A percentile compares a stretch with the other conserved stretches of the same genome.
Conservation (phyloP, 2,888 invertebrate genomes). For the Lasius platythorax region DNA sequence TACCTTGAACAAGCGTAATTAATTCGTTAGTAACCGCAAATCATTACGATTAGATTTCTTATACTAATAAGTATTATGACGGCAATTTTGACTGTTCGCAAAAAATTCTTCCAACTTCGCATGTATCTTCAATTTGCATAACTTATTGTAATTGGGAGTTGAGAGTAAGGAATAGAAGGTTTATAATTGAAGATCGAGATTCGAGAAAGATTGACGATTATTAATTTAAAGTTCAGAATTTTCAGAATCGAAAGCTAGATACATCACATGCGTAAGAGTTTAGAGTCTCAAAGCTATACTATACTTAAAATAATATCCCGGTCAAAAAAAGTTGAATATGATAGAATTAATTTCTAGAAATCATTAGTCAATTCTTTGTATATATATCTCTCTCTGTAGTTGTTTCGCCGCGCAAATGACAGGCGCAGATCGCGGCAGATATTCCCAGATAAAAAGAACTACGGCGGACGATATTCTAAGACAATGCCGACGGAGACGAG, state of each 20-base stretch:
- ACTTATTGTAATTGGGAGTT: background rate
- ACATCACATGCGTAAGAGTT: background rate
- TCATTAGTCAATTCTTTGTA: background rate
- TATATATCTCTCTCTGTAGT: too few relatives aligned
- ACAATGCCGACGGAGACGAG: slow-evolving; percentile 68
- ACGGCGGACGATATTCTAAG: slow-evolving; percentile 40
- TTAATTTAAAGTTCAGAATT: background rate
- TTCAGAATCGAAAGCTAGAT: background rate
- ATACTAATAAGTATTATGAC: background rate
- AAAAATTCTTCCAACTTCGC: background rate
- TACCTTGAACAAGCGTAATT: slow-evolving; percentile 19
- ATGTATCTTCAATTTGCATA: background rate
- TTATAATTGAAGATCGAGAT: background rate
- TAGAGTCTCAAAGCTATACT: background rate
- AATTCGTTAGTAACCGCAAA: background rate
- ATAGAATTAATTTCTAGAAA: background rate
- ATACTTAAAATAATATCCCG: background rate
- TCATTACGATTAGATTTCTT: background rate
- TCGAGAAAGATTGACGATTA: background rate
- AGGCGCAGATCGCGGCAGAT: slow-evolving; percentile 11
- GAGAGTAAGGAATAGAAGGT: background rate
- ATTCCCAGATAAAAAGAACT: slow-evolving; percentile 23
- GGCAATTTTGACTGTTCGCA: background rate
- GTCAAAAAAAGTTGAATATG: background rate
- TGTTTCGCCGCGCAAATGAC: background rate